Evolutionary conservation across 2,888 invertebrate species (phyloP).

Genomic region (Lycaena phlaeas): DNA sequence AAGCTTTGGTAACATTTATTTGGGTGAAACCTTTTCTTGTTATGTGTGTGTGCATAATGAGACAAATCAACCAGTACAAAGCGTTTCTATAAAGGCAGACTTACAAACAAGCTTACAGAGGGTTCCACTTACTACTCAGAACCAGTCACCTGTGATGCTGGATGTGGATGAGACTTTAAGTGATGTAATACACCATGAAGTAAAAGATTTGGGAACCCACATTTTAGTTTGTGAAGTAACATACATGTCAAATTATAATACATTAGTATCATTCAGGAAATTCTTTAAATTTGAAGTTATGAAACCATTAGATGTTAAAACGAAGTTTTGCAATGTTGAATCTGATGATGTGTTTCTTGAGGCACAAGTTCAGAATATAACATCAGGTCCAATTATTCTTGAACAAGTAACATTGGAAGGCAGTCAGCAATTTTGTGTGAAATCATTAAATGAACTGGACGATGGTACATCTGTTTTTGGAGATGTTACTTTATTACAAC

Average conservation of each 20-base stretch:
- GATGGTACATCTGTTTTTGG: slow-evolving; percentile 83
- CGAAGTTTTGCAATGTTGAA: slow-evolving; percentile 97
- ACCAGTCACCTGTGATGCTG: slow-evolving; percentile 73
- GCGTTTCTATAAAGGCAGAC: slow-evolving; percentile 92
- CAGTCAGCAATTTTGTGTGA: slow-evolving; percentile 89
- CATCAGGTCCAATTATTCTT: slow-evolving; percentile 91
- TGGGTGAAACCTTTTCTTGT: slow-evolving; percentile 98
- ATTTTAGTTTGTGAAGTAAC: slow-evolving; percentile 97
- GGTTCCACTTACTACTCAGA: slow-evolving; percentile 84
- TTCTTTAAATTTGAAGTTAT: slow-evolving; percentile 99
- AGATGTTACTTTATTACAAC: slow-evolving; percentile 85
- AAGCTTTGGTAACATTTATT: slow-evolving; percentile 97
- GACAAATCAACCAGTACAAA: slow-evolving; percentile 85
- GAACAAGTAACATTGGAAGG: slow-evolving; percentile 96
- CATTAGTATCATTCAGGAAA: slow-evolving; percentile 90
- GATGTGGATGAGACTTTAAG: slow-evolving; percentile 90
- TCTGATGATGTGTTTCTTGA: slow-evolving; percentile 83
- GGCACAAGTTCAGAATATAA: slow-evolving; percentile 91
- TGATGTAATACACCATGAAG: slow-evolving; percentile 98
- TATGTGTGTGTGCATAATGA: slow-evolving; percentile 98
- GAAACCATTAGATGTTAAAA: slow-evolving; percentile 98
- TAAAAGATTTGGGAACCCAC: slow-evolving; percentile 98
- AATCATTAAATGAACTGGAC: slow-evolving; percentile 79
- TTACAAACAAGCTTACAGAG: slow-evolving; percentile 94
- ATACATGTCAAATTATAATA: slow-evolving; percentile 83